Evolutionary conservation across 2,113 vertebrate genomes (phyloP), one percentile per base, ranked within the genome.

Genomic region (Fulica atra): DNA sequence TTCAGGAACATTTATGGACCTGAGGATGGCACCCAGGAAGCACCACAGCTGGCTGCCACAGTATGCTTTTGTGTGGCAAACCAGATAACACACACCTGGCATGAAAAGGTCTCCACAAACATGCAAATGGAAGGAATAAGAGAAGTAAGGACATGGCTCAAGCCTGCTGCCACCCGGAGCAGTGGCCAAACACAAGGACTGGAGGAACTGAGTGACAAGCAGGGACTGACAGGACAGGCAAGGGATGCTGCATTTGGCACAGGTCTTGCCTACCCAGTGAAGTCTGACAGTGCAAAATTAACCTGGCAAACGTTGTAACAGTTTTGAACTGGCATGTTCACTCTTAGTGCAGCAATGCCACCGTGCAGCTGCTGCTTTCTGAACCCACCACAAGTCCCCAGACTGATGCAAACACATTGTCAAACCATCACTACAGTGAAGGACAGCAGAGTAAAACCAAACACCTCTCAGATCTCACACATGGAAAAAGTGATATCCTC

Each of bases 131-230:
- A 53, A 82, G 18, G 28, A 88, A 3, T 13, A 74, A 24, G 44
- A 79, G 24, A 48, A 82, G 12, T 33, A 68, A 10, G 19, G 21
- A 80, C 13, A 46, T 5, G 11, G 42, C 44, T 86, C 38, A 72
- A 72, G 35, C 11, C 40, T 51, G 50, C 48, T 92, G 79, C 36
- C 66, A 53, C 56, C 65, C 28, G 28, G 57, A 91, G 36, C 46
- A 50, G 31, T 1, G 70, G 51, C 20, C 56, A 89, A 19, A 56
- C 33, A 79, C 0, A 0, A 16, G 24, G 21, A 88, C 7, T 20
- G 59, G 50, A 70, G 31, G 31, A 84, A 86, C n/a, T 48, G 72
- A 87, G 16, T 26, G 69, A 50, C 60, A 94, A 57, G 68, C n/a
- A 69, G 28, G 23, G 7, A 91, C n/a, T 18, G n/a, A 60, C 26